Conservation (phyloP, 2,113 vertebrate species). For the Ceyx margarethae region DNA sequence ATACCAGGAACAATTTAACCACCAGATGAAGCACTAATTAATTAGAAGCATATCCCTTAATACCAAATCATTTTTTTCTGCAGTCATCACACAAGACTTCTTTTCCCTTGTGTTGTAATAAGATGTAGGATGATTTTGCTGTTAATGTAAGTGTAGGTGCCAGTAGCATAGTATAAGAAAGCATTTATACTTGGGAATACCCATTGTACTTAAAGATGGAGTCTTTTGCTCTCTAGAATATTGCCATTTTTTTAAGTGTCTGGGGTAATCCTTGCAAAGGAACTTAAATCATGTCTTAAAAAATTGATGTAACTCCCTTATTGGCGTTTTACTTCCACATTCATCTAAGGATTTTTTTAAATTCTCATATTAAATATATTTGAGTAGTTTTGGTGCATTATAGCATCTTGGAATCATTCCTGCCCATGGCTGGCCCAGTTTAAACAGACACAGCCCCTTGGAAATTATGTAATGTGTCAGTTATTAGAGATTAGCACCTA, state of each 20-base stretch:
- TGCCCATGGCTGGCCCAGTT: neutral
- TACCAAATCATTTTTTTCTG: neutral
- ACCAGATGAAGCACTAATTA: neutral
- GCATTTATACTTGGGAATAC: neutral
- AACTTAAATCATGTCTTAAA: neutral
- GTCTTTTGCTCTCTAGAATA: neutral
- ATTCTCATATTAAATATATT: neutral
- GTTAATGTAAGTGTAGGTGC: neutral
- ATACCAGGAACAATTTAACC: neutral
- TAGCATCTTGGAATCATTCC: neutral
- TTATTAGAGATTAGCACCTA: neutral
- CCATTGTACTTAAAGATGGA: neutral
- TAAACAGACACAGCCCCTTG: neutral
- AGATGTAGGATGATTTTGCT: neutral
- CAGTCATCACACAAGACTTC: neutral
- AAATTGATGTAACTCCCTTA: neutral
- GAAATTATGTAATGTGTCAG: fast-evolving
- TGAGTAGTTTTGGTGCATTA: neutral
- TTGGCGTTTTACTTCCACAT: neutral
- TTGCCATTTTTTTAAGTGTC: neutral
- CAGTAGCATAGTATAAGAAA: neutral
- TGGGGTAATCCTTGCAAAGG: neutral
- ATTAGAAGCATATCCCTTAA: neutral
- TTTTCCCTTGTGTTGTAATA: neutral
- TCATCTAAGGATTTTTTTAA: neutral